phyloP scores from a whole-genome alignment of 2,113 vertebrate species.

The Petrocephalus microphthalmus region DNA sequence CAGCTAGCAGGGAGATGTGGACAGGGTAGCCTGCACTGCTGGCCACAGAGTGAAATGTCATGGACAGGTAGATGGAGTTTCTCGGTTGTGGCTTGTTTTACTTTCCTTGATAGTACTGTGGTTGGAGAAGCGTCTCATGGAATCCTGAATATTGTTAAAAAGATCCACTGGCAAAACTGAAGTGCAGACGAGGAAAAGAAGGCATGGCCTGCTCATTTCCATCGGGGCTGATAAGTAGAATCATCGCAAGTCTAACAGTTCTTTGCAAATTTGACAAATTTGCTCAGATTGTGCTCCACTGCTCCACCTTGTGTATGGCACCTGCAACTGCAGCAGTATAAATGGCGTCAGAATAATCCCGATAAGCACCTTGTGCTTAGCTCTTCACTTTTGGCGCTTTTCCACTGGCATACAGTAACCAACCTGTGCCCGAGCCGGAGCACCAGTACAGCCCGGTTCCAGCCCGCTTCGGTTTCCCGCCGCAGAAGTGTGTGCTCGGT shows the following conservation, averaged over 20 bases:
- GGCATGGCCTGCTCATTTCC: background rate
- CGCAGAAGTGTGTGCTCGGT: background rate
- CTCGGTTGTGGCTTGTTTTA: background rate
- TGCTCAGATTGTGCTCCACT: constrained; percentile 29
- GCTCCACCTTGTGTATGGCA: constrained; percentile 50
- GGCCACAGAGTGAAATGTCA: background rate
- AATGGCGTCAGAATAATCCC: background rate
- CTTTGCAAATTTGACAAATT: background rate
- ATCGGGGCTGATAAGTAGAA: background rate
- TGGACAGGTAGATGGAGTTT: background rate
- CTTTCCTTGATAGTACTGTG: background rate
- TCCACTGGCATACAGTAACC: background rate
- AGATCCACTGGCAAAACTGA: background rate
- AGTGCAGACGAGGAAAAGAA: background rate
- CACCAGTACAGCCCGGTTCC: background rate
- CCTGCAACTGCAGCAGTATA: constrained; percentile 27
- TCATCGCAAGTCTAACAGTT: background rate
- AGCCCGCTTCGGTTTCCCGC: background rate
- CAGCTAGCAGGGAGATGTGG: background rate
- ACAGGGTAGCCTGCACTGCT: background rate
- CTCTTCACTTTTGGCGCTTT: background rate
- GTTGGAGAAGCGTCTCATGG: background rate
- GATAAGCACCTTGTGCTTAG: background rate
- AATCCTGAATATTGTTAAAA: background rate
- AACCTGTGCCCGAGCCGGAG: background rate